These are phyloP conservation scores for Cartodere bifasciata DNA, from an alignment of 2,888 invertebrate species.

Conservation along the genomic window DNA sequence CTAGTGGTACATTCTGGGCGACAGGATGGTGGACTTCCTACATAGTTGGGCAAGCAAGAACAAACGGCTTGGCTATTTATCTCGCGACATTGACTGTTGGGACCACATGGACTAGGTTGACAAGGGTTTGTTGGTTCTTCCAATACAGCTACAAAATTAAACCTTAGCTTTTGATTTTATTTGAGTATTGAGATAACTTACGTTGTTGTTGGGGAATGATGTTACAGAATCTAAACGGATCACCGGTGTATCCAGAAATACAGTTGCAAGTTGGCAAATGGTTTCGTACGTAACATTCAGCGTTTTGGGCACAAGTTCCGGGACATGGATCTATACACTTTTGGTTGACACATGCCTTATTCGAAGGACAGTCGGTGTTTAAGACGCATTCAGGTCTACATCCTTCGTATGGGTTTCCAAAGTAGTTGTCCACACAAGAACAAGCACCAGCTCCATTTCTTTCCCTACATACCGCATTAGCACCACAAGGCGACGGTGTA, in stretches of 20 bases:
- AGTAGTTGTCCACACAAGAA: slow-evolving; percentile 37
- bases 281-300: slow-evolving; percentile 42
- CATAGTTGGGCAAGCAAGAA: slow-evolving; percentile 57
- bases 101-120: slow-evolving; percentile 60
- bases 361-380: slow-evolving; percentile 43
- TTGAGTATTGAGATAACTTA: no score
- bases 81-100: slow-evolving; percentile 62
- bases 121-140: slow-evolving; percentile 44
- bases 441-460: slow-evolving; percentile 41
- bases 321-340: slow-evolving; percentile 47
- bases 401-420: slow-evolving; percentile 46
- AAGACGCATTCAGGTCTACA: slow-evolving; percentile 44
- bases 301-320: slow-evolving; percentile 53
- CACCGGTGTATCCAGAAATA: slow-evolving; percentile 39
- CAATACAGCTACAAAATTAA: slow-evolving; percentile 1
- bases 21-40: slow-evolving; percentile 65
- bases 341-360: slow-evolving; percentile 41
- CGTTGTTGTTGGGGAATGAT: slow-evolving; percentile 35
- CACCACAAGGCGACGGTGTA: slow-evolving; percentile 37
- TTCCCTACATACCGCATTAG: slow-evolving; percentile 39
- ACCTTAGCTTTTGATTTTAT: no score
- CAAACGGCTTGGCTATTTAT: slow-evolving; percentile 61
- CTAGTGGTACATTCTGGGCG: slow-evolving; percentile 70
- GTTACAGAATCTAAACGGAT: slow-evolving; percentile 28
- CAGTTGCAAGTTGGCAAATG: slow-evolving; percentile 37